phyloP scores from a whole-genome alignment of 2,888 invertebrate species.

The Caenorhabditis becei region DNA sequence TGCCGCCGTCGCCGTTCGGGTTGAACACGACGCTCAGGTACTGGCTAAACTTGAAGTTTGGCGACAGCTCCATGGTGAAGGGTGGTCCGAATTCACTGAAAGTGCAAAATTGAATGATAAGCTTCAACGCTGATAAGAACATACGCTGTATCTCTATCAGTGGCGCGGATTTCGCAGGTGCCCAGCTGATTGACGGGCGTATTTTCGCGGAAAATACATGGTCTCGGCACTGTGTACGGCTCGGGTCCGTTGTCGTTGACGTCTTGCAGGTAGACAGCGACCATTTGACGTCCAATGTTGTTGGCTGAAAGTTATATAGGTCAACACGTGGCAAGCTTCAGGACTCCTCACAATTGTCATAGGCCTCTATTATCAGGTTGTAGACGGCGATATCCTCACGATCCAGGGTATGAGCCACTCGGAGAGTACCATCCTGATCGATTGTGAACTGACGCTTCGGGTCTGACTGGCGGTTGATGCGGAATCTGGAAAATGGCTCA shows the following conservation, averaged over 20 bases:
- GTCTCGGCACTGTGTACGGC: conserved; percentile 91
- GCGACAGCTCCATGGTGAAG: conserved; percentile 86
- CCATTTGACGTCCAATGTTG: conserved; percentile 89
- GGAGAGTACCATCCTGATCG: conserved; percentile 94
- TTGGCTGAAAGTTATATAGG: conserved; percentile 84
- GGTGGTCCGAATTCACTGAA: conserved; percentile 87
- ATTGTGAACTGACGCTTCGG: conserved; percentile 94
- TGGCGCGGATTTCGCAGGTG: conserved; percentile 77
- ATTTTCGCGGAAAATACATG: conserved; percentile 95
- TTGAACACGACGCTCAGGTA: conserved; percentile 97
- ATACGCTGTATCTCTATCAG: conserved; percentile 78
- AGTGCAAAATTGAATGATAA: conserved; percentile 11
- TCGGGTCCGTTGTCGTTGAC: conserved; percentile 94
- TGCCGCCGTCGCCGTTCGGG: conserved; percentile 96
- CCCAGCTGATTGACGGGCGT: conserved; percentile 90
- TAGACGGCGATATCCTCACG: conserved; percentile 95
- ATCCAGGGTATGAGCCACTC: conserved; percentile 93
- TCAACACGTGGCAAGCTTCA: background rate
- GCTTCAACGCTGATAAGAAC: conserved; percentile 14
- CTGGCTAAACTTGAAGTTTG: conserved; percentile 83
- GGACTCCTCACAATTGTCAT: conserved; percentile 87
- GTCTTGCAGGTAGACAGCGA: conserved; percentile 88
- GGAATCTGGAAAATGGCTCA: conserved; percentile 76
- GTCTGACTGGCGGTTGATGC: conserved; percentile 92
- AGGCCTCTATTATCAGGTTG: conserved; percentile 95